A percentile compares a stretch with the other conserved stretches of the same genome.
These are phyloP conservation scores for Dipodomys ordii DNA, from an alignment of 2,113 vertebrate genomes.

Conservation along the genomic window DNA sequence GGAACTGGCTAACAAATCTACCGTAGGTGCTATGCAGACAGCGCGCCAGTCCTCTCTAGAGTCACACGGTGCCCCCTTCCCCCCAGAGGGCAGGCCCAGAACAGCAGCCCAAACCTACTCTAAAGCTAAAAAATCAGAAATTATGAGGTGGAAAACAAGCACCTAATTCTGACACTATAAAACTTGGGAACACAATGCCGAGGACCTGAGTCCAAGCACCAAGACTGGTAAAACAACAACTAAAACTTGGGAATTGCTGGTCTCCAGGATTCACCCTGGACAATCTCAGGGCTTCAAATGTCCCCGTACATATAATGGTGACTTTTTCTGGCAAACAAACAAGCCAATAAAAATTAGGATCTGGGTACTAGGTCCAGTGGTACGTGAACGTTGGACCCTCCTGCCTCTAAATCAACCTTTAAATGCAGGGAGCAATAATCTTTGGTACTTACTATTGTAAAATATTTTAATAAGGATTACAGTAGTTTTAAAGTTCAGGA, in stretches of 20 bases:
- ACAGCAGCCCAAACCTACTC: neutral
- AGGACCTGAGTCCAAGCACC: too few relatives aligned
- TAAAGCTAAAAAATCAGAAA: neutral
- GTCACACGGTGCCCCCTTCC: too few relatives aligned
- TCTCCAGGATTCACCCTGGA: neutral
- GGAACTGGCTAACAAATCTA: neutral
- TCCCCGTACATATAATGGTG: neutral
- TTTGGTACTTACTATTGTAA: neutral
- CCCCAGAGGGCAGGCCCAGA: neutral
- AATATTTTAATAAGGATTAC: slow-evolving; percentile 5
- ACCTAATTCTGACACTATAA: neutral
- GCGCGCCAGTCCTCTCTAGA: neutral
- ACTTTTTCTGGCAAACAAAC: neutral
- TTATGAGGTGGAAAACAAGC: neutral
- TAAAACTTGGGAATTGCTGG: too few relatives aligned
- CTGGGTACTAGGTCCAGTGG: neutral
- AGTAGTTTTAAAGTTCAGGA: neutral
- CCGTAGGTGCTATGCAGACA: neutral
- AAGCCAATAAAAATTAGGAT: too few relatives aligned
- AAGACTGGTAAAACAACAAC: too few relatives aligned
- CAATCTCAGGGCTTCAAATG: neutral
- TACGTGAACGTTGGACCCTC: neutral
- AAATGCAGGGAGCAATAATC: neutral
- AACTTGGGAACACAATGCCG: too few relatives aligned
- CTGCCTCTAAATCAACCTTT: neutral